Base-by-base conservation (phyloP, 2,113 vertebrate genomes). In the Dermatemys mawii region DNA sequence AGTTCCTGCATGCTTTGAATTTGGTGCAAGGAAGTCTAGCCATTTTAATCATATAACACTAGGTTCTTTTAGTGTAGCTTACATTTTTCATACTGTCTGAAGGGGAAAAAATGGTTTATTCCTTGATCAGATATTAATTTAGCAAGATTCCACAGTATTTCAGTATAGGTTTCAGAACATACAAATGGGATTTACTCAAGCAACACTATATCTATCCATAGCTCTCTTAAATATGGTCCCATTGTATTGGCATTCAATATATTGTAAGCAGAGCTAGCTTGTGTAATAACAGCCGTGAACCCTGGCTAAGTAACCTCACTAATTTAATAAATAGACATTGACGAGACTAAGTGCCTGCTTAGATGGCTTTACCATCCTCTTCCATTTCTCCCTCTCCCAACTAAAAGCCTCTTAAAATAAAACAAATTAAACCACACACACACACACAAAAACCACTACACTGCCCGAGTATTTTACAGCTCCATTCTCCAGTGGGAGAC, bases 391-490 rank as follows among this genome's bases (percentile, higher is more conserved):
- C 51, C 80, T 73, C 86, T 48, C 11, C 19, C 82, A 87, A 32
- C 92, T 92, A 63, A n/a, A 91, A 96, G 84, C 81, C 85, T 93
- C 90, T 75, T 12, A 95, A 85, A 85, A 84, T 53, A 92, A 94
- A 93, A 96, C 57, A 93, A 95, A 92, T 92, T 78, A 95, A 93
- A 87, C 38, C 83, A 87, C 87, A 85, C 79, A 38, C 3, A 8
- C 54, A 57, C 26, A 29, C 8, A 26, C n/a, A 86, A 84, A 84
- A 63, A 6, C 9, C 5, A 22, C 53, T 79, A 49, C 41, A 7
- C 16, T 48, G 46, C 73, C 85, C 1, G 80, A 95, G 92, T 1
- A 5, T 94, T 95, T 85, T 81, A 67, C 1, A 38, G 85, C 83
- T 12, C 21, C 67, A 10, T 53, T 94, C 89, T 85, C 93, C 10